A percentile compares a stretch with the other conserved stretches of the same genome.
Conservation (phyloP, 2,888 invertebrate species). For the Prosapia bicincta region DNA sequence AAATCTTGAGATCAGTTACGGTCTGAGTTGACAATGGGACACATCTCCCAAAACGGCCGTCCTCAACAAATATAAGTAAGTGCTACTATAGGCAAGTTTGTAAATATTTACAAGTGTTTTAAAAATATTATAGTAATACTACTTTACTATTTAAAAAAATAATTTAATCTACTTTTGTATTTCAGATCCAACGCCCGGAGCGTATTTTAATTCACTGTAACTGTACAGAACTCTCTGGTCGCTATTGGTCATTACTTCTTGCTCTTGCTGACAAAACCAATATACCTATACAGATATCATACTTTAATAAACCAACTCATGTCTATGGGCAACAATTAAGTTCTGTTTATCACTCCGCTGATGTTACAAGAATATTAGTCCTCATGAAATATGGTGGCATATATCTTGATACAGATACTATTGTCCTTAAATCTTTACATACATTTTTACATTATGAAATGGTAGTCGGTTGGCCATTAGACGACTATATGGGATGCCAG, state of each 20-base stretch:
- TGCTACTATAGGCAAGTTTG: too few relatives aligned
- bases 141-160: background rate
- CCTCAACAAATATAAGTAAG: too few relatives aligned
- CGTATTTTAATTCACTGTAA: conserved; percentile 44
- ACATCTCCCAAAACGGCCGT: too few relatives aligned
- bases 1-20: too few relatives aligned
- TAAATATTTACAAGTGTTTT: too few relatives aligned
- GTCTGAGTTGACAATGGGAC: too few relatives aligned
- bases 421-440: conserved; percentile 44
- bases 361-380: conserved; percentile 44
- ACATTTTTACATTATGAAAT: conserved; percentile 44
- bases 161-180: background rate
- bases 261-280: conserved; percentile 27
- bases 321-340: conserved; percentile 46
- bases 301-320: conserved; percentile 42
- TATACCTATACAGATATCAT: conserved; percentile 32
- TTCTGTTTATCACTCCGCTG: conserved; percentile 45
- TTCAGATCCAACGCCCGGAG: conserved; percentile 36
- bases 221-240: conserved; percentile 36
- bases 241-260: conserved; percentile 39
- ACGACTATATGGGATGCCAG: conserved; percentile 44
- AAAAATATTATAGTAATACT: background rate
- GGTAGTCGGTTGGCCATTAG: conserved; percentile 44
- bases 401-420: conserved; percentile 45
- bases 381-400: conserved; percentile 45